phyloP scores from a whole-genome alignment of 2,797 vertebrate genomes.

The Aphelocoma californica region DNA sequence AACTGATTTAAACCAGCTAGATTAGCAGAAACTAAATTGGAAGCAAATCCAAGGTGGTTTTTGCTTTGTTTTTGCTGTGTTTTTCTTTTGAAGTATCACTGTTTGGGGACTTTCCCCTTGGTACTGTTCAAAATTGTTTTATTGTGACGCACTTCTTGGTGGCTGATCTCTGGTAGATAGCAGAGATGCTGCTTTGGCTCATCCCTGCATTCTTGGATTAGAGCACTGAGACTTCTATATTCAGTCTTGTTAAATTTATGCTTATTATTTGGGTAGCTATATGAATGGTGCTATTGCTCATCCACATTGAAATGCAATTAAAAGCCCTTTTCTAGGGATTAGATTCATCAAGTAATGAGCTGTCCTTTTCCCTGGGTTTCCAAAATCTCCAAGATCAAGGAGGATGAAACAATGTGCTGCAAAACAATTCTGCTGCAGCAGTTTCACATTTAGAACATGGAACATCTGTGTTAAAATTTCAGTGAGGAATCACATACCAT shows the following conservation, averaged over 20 bases:
- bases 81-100: slow-evolving; percentile 10
- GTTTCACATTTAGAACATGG: not conserved
- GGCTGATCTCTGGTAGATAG: slow-evolving; percentile 3
- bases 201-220: slow-evolving; percentile 65
- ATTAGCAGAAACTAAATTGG: slow-evolving; percentile 15
- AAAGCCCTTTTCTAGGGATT: not conserved
- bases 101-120: slow-evolving; percentile 5
- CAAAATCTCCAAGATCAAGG: not conserved
- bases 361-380: not conserved
- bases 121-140: slow-evolving; percentile 18
- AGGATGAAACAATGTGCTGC: not conserved
- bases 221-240: slow-evolving; percentile 68
- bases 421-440: not conserved
- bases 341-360: not conserved
- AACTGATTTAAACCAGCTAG: slow-evolving; percentile 7
- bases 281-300: slow-evolving; percentile 36
- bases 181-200: slow-evolving; percentile 44
- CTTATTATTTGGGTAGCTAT: slow-evolving; percentile 48
- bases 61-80: not conserved
- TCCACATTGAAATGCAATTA: slow-evolving; percentile 2
- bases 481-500: not conserved
- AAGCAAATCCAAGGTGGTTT: slow-evolving; percentile 38
- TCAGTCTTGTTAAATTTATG: slow-evolving; percentile 72
- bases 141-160: slow-evolving; percentile 25
- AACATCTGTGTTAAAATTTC: not conserved